These are phyloP conservation scores for Tetragonula clypearis DNA, from an alignment of 1,140 invertebrate genomes.

Conservation along the genomic window DNA sequence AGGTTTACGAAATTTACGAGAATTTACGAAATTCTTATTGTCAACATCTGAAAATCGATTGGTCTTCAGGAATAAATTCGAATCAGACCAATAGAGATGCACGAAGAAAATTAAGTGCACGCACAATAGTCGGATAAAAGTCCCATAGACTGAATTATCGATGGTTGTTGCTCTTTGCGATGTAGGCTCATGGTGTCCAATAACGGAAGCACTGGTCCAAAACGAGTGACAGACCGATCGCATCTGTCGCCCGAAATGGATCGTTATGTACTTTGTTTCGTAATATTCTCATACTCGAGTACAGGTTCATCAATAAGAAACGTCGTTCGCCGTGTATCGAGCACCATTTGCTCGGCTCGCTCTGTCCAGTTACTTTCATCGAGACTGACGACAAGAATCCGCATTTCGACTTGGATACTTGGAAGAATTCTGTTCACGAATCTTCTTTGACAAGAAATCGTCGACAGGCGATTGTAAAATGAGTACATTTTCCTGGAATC, in stretches of 20 bases:
- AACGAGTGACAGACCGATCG: conserved; percentile 23
- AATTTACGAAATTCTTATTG: no score
- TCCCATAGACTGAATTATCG: neutral
- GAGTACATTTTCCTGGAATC: neutral
- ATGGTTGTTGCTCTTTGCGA: neutral
- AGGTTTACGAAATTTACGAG: no score
- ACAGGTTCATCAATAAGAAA: conserved; percentile 51
- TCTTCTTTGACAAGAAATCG: no score
- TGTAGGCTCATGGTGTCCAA: neutral
- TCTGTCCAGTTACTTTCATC: conserved; percentile 34
- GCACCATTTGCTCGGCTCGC: conserved; percentile 37
- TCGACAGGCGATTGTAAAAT: neutral
- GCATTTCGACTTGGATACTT: conserved; percentile 9
- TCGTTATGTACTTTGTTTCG: conserved; percentile 46
- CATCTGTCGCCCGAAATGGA: conserved; percentile 65
- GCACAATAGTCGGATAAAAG: neutral
- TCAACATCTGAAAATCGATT: neutral
- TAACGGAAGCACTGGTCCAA: conserved; percentile 17
- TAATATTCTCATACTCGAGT: neutral
- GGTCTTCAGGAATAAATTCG: neutral
- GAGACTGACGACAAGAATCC: conserved; percentile 13
- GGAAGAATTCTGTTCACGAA: neutral
- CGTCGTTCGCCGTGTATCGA: conserved; percentile 19
- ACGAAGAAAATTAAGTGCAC: no score
- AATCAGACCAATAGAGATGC: neutral